phyloP scores from a whole-genome alignment of 2,888 invertebrate species.

The Palloptera scutellata region DNA sequence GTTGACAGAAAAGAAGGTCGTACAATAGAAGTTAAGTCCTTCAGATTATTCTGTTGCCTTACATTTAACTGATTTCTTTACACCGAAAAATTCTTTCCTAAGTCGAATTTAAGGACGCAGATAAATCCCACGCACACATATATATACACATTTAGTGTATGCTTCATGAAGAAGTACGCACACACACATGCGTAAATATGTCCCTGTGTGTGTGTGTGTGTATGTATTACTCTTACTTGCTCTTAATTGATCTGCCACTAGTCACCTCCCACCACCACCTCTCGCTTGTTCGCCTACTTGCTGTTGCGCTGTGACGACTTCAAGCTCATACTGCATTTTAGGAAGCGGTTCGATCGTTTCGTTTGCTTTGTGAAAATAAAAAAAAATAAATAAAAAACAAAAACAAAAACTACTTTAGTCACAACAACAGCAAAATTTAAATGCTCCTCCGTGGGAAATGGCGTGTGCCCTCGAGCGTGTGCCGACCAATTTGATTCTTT shows the following conservation, averaged over 20 bases:
- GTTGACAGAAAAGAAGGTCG: no score
- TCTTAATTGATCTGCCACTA: conserved; percentile 30
- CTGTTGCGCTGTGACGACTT: conserved; percentile 2
- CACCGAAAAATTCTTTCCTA: no score
- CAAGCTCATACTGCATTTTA: no score
- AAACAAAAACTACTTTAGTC: background rate
- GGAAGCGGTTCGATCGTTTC: conserved; percentile 20
- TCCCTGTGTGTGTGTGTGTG: background rate
- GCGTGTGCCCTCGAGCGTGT: conserved; percentile 72
- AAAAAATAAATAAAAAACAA: conserved; percentile 12
- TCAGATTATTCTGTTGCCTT: no score
- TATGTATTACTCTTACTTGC: conserved; percentile 15
- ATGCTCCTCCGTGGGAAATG: conserved; percentile 68
- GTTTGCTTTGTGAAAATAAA: conserved; percentile 22
- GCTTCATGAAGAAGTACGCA: no score
- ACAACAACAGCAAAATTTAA: conserved; percentile 2
- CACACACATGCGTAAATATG: background rate
- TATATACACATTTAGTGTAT: no score
- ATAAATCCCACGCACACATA: no score
- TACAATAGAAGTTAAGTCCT: no score
- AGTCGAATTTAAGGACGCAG: no score
- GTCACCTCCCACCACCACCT: conserved; percentile 24
- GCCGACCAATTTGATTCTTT: conserved; percentile 66
- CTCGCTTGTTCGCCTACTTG: conserved; percentile 6
- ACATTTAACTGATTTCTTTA: no score